These are phyloP conservation scores for Drosophila kanapiae DNA, from an alignment of 1,140 invertebrate species.

Conservation along the genomic window DNA sequence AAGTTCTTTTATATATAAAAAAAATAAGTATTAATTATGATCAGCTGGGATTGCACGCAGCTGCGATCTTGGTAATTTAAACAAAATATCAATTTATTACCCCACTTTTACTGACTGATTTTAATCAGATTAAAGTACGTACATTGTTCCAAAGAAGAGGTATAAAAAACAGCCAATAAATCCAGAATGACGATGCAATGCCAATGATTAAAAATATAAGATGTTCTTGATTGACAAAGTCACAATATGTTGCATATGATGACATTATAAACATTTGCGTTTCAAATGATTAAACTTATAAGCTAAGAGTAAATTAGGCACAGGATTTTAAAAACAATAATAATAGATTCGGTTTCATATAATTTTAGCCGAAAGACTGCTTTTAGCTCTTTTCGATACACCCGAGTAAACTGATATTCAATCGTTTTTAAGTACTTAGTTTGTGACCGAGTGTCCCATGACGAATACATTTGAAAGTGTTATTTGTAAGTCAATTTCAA, in stretches of 20 bases:
- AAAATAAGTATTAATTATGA: too few species aligned
- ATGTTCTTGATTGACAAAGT: neutral
- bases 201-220: conserved; percentile 5
- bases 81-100: too few species aligned
- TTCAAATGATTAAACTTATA: neutral
- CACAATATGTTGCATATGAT: neutral
- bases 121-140: conserved; percentile 16
- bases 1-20: too few species aligned
- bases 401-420: neutral
- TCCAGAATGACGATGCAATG: neutral
- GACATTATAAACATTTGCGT: neutral
- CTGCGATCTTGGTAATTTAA: too few species aligned
- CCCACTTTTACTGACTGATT: too few species aligned
- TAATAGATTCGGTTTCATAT: neutral
- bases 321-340: neutral
- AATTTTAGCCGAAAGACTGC: neutral
- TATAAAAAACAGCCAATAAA: conserved; percentile 65
- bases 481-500: neutral
- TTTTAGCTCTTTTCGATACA: neutral
- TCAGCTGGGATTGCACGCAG: too few species aligned
- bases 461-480: neutral
- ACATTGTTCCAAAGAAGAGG: conserved; percentile 67
- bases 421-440: neutral
- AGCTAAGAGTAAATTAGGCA: neutral
- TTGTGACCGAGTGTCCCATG: too few species aligned